Base-by-base conservation (phyloP, 2,888 invertebrate genomes). In the Conus canariensis region DNA sequence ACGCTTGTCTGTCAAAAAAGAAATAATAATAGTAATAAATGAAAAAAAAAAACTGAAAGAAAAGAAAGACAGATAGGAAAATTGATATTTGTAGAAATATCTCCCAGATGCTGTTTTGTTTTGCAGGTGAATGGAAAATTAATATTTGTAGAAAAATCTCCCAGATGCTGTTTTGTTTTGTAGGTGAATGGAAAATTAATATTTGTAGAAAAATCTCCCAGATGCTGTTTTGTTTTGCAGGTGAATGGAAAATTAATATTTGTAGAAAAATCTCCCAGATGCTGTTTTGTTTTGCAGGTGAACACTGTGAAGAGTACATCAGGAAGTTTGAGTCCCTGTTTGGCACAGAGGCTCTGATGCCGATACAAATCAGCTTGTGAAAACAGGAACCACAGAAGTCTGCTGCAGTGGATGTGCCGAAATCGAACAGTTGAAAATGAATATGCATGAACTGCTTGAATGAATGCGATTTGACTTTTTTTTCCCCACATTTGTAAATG, bases 241-340 rank as follows among this genome's bases (percentile, higher is more conserved):
- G 96, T 60, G 96, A 98, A 94, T 30, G 30, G 30, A 30, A 30
- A 30, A 30, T 30, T 30, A 2, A 30, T 30, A 30, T 30, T 30
- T 30, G 45, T 45, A 4, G 45, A 30, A 30, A 30, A 30, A 45
- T 45, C 45, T 45, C 45, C 45, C 45, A 45, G 64, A 64, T 64
- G 10, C 64, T 64, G 64, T 64, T 64, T 64, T 64, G 64, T 64
- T 22, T 93, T 94, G 10, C 93, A 96, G 96, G 96, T 60, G 96
- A 98, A 94, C 97, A 97, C 94, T 97, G 98, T 95, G 97, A 97
- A 93, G 96, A 96, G 89, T 98, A 97, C 96, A 97, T 97, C 56
- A 97, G 97, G 91, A 97, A 97, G 94, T 98, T 98, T 95, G 97
- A 97, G 93, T 96, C 97, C 16, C 89, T 95, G 82, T 96, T 95